These are phyloP conservation scores for Drosophila neutralis DNA, from an alignment of 2,888 invertebrate genomes.

Conservation along the genomic window DNA sequence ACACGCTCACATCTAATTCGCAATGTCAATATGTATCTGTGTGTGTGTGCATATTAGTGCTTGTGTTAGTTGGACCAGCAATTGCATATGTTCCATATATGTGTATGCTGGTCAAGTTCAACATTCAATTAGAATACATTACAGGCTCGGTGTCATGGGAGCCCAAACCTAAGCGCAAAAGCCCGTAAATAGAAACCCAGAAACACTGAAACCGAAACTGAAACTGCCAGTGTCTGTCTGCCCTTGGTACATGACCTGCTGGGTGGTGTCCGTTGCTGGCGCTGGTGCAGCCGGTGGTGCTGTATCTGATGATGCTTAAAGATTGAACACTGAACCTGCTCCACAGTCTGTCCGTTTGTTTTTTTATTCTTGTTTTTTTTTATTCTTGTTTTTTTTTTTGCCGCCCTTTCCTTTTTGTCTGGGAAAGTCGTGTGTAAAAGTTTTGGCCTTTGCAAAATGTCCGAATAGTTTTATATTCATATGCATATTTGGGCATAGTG, in stretches of 20 bases:
- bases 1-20: slow-evolving; percentile 4
- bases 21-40: background rate
- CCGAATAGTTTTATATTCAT: slow-evolving; percentile 78
- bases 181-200: slow-evolving; percentile 25
- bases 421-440: slow-evolving; percentile 50
- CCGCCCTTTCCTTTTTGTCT: slow-evolving; percentile 5
- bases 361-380: background rate
- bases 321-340: slow-evolving; percentile 26
- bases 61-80: slow-evolving; percentile 7
- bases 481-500: slow-evolving; percentile 70
- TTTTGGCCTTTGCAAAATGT: slow-evolving; percentile 55
- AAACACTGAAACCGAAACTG: slow-evolving; percentile 30
- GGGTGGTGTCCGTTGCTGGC: background rate
- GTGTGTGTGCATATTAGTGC: slow-evolving; percentile 9
- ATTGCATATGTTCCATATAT: slow-evolving; percentile 46
- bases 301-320: slow-evolving; percentile 23
- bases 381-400: too few species aligned
- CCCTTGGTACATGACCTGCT: slow-evolving; percentile 52
- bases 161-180: slow-evolving; percentile 16
- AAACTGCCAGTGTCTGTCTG: slow-evolving; percentile 41
- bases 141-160: slow-evolving; percentile 74
- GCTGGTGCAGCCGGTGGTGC: background rate
- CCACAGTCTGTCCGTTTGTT: background rate
- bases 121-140: slow-evolving; percentile 80
- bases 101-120: slow-evolving; percentile 69